A percentile compares a stretch with the other conserved stretches of the same genome.
Evolutionary conservation across 2,113 vertebrate species (phyloP).

Genomic region (Alligator mississippiensis): DNA sequence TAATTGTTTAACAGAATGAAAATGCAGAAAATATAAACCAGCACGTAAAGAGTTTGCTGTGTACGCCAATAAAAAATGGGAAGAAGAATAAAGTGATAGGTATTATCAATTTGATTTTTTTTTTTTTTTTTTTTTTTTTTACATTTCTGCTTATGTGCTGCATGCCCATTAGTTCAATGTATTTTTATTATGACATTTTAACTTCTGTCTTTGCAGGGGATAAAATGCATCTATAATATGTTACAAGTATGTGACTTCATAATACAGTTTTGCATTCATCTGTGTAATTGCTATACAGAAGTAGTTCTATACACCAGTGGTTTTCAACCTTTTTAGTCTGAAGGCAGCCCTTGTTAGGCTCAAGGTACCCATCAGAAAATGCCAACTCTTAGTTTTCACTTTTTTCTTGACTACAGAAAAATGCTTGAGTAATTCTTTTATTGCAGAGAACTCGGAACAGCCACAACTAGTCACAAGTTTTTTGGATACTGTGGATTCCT

Average conservation of each 20-base stretch:
- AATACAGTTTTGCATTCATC: neutral
- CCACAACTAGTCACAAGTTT: too few relatives aligned
- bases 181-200: neutral
- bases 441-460: too few relatives aligned
- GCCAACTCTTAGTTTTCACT: too few relatives aligned
- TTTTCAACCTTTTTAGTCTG: too few relatives aligned
- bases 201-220: neutral
- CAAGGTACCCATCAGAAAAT: too few relatives aligned
- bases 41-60: constrained; percentile 91
- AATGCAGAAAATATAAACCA: constrained; percentile 78
- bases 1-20: constrained; percentile 85
- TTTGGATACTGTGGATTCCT: too few relatives aligned
- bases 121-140: neutral
- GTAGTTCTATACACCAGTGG: neutral
- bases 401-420: too few relatives aligned
- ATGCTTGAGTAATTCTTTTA: too few relatives aligned
- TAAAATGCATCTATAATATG: neutral
- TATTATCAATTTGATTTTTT: constrained; percentile 63
- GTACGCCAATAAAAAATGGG: constrained; percentile 94
- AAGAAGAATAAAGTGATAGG: constrained; percentile 99
- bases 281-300: neutral
- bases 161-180: neutral
- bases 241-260: neutral
- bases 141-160: neutral
- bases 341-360: too few relatives aligned